These are phyloP conservation scores for Meandrina meandrites DNA, from an alignment of 92 coral and sea anemone genomes.

Conservation along the genomic window DNA sequence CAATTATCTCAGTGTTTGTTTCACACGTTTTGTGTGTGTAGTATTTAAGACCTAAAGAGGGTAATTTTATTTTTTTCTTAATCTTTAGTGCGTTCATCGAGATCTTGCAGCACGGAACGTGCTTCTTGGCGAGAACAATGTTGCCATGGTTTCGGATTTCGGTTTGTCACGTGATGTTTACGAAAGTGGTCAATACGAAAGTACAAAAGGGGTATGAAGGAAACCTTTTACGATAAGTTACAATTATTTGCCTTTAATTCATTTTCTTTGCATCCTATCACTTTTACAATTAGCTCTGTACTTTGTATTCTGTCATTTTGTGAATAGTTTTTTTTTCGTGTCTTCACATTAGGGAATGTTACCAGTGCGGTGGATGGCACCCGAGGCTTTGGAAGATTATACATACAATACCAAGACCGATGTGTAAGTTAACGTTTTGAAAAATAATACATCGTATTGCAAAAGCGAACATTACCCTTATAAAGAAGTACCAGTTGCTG, in stretches of 20 bases:
- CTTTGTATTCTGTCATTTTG: background rate
- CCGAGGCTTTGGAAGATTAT: slow-evolving; percentile 74
- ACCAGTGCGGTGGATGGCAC: slow-evolving; percentile 87
- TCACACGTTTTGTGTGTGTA: no score
- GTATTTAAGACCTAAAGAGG: background rate
- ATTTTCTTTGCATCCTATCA: no score
- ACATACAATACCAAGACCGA: slow-evolving; percentile 72
- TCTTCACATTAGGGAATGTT: slow-evolving; percentile 59
- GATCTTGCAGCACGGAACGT: slow-evolving; percentile 76
- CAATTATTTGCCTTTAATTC: background rate
- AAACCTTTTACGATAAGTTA: background rate
- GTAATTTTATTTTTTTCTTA: background rate
- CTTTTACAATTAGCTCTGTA: background rate
- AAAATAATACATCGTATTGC: background rate
- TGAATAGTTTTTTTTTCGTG: background rate
- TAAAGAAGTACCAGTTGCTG: no score
- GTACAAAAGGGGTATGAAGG: slow-evolving; percentile 61
- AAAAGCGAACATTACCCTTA: no score
- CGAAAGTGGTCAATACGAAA: slow-evolving; percentile 74
- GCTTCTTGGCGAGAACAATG: slow-evolving; percentile 56
- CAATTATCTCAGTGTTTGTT: no score
- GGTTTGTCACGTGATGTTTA: slow-evolving; percentile 88
- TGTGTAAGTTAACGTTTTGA: slow-evolving; percentile 48
- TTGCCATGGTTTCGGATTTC: slow-evolving; percentile 84
- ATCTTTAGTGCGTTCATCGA: slow-evolving; percentile 66